Base-by-base conservation (phyloP, 2,888 invertebrate species). In the Pyrrhosoma nymphula region DNA sequence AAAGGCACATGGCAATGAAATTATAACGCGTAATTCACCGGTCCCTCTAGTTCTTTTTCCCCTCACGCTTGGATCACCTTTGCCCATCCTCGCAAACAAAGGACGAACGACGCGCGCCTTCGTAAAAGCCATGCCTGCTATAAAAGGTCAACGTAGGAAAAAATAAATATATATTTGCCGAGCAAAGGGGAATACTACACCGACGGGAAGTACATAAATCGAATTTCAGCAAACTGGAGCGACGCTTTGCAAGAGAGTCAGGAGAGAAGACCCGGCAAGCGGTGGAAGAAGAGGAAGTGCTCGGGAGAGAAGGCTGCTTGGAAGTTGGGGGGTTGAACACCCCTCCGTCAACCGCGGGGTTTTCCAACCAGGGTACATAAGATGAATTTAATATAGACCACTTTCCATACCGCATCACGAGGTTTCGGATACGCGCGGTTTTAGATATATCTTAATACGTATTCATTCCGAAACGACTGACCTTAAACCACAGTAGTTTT, bases 281-380 rank as follows among this genome's bases (percentile, higher is more conserved):
- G n/a, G 69, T 20, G n/a, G n/a, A 69, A n/a, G 69, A 82, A 82
- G 82, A 82, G 82, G 82, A 82, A 82, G 30, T 82, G 82, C 82
- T 20, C 69, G 23, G 82, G 30, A 26, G 82, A 82, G 26, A 82
- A 82, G 35, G 82, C 82, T 12, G 82, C 82, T 60, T 82, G 82
- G 82, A 0, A 0, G 30, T 23, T n/a, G n/a, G n/a, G n/a, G n/a
- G n/a, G n/a, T 8, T 47, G 4, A 47, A 47, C 47, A 8, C 47
- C 47, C 47, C 47, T 47, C 47, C 47, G 47, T 8, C 47, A 60
- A 60, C 60, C 60, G 16, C 60, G 60, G 1, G 60, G 60, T 20
- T 60, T 60, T 60, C 60, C 16, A 60, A 14, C 60, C 60, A 16
- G 20, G 12, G 60, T 60, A 20, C 20, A 14, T 14, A 60, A 47